phyloP scores from a whole-genome alignment of 92 coral and sea anemone species.

The Heliopora coerulea region DNA sequence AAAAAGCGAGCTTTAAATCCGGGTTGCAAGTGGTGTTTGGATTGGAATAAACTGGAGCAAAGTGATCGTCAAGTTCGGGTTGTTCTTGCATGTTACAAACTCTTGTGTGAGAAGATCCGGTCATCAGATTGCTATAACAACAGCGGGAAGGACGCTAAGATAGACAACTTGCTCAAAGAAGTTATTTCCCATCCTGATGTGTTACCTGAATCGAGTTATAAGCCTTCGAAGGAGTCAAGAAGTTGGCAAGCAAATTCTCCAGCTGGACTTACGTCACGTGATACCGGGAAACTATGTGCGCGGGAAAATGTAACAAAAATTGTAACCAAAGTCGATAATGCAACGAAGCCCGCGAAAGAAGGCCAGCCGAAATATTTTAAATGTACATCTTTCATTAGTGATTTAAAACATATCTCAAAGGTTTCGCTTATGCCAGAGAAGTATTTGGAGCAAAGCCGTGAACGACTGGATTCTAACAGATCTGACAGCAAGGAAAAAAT shows the following conservation, averaged over 20 bases:
- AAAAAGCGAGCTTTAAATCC: slow-evolving; percentile 91
- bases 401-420: background rate
- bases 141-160: background rate
- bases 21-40: slow-evolving; percentile 97
- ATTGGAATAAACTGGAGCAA: slow-evolving; percentile 71
- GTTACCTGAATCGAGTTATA: slow-evolving; percentile 16
- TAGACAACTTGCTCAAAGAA: slow-evolving; percentile 27
- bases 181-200: slow-evolving; percentile 10
- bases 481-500: too few relatives aligned
- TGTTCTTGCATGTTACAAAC: slow-evolving; percentile 91
- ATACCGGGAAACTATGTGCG: slow-evolving; percentile 20
- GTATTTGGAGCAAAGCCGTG: too few relatives aligned
- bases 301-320: slow-evolving; percentile 13
- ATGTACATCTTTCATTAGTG: background rate
- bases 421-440: too few relatives aligned
- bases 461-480: too few relatives aligned
- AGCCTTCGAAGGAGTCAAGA: slow-evolving; percentile 17
- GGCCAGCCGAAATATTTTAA: background rate
- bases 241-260: background rate
- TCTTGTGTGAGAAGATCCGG: slow-evolving; percentile 74
- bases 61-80: slow-evolving; percentile 76
- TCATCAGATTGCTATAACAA: slow-evolving; percentile 22
- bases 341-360: background rate
- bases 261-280: slow-evolving; percentile 23
- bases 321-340: background rate